phyloP scores from a whole-genome alignment of 1,140 invertebrate species.

The Prorops nasuta region DNA sequence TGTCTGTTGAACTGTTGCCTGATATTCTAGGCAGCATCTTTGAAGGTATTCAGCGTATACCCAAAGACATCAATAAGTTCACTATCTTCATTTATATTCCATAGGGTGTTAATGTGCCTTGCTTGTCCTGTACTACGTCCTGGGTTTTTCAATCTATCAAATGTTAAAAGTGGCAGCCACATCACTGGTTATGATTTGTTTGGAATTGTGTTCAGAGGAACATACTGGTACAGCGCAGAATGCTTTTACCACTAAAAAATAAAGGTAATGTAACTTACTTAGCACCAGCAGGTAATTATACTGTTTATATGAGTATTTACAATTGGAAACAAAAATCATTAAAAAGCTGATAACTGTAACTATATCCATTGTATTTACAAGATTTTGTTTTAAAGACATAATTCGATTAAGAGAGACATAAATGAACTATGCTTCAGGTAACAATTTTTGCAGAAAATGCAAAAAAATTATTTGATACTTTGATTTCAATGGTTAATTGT shows the following conservation, averaged over 20 bases:
- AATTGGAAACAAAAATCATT: background rate
- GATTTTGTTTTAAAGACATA: slow-evolving; percentile 95
- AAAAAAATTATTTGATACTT: background rate
- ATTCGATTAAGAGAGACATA: slow-evolving; percentile 92
- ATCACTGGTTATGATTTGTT: slow-evolving; percentile 98
- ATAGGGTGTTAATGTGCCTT: slow-evolving; percentile 94
- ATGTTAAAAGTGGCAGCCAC: slow-evolving; percentile 85
- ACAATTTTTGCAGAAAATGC: slow-evolving; percentile 3
- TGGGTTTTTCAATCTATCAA: slow-evolving; percentile 93
- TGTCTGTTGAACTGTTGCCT: slow-evolving; percentile 98
- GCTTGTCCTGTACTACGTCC: slow-evolving; percentile 74
- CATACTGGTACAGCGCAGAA: slow-evolving; percentile 94
- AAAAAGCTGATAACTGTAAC: slow-evolving; percentile 7
- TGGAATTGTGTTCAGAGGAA: slow-evolving; percentile 95
- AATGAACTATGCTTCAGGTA: slow-evolving; percentile 91
- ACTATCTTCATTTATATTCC: slow-evolving; percentile 98
- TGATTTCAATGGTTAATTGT: background rate
- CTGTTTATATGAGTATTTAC: slow-evolving; percentile 73
- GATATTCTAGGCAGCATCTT: slow-evolving; percentile 99
- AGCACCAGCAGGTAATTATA: slow-evolving; percentile 93
- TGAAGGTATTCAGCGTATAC: slow-evolving; percentile 98
- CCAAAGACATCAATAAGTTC: slow-evolving; percentile 94
- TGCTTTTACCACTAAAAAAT: slow-evolving; percentile 89
- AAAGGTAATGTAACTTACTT: slow-evolving; percentile 96
- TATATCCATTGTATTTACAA: slow-evolving; percentile 50